Percentiles rank a stretch among this genome's conserved stretches.
phyloP scores from a whole-genome alignment of 2,888 invertebrate genomes.

The Proisotoma minuta region DNA sequence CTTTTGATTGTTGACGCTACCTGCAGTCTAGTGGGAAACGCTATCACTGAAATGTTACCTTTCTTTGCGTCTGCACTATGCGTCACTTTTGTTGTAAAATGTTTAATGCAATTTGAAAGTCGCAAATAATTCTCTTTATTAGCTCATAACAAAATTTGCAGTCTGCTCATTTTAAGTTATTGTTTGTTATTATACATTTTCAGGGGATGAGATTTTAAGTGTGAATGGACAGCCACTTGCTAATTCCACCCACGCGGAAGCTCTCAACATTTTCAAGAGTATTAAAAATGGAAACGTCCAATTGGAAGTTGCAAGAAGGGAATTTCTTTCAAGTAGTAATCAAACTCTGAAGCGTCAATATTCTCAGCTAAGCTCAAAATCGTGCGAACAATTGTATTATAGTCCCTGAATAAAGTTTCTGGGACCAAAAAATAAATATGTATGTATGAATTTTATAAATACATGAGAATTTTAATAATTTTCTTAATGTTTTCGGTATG shows the following conservation, averaged over 20 bases:
- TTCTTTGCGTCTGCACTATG: too few relatives aligned
- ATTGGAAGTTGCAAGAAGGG: constrained; percentile 42
- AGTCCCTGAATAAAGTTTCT: background rate
- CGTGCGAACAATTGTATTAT: constrained; percentile 32
- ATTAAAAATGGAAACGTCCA: constrained; percentile 68
- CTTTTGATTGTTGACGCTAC: background rate
- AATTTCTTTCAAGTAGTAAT: constrained; percentile 21
- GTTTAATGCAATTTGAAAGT: too few relatives aligned
- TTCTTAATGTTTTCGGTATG: background rate
- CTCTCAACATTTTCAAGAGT: constrained; percentile 82
- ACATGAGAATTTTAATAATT: background rate
- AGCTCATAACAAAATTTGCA: too few relatives aligned
- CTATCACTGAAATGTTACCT: too few relatives aligned
- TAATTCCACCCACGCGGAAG: constrained; percentile 82
- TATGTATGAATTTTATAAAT: background rate
- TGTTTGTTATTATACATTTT: constrained; percentile 38
- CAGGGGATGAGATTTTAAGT: constrained; percentile 85
- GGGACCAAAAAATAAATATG: background rate
- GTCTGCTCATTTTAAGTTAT: too few relatives aligned
- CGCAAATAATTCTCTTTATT: too few relatives aligned
- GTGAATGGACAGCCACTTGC: constrained; percentile 78
- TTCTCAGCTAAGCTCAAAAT: constrained; percentile 29
- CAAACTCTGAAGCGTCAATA: constrained; percentile 11
- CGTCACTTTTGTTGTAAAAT: too few relatives aligned
- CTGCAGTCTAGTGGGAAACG: background rate